Evolutionary conservation across 2,888 invertebrate genomes (phyloP), one percentile per base, ranked within the genome.

Genomic region (Lymantria monacha): DNA sequence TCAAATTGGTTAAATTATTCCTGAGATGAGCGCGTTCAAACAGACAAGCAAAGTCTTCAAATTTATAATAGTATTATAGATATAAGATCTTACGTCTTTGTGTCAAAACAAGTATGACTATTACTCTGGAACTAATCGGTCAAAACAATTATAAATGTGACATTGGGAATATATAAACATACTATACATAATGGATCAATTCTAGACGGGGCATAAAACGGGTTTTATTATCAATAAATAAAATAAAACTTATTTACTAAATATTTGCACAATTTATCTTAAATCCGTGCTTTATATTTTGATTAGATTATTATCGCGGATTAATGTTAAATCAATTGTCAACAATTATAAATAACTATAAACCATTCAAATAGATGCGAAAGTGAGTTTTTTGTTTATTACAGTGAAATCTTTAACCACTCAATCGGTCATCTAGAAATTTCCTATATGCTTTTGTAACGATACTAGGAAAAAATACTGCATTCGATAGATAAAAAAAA

Each of bases 121-220:
- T 55, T 59, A 40, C 37, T 48, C 59, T 53, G 37, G 49, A 42
- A 49, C 38, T 45, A 54, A 56, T 62, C 49, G 64, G 69, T 66
- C 69, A 72, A 72, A 72, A 72, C 66, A 76, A 57, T 66, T 60
- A 53, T 66, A 61, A 70, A 72, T 69, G 69, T 75, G 74, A 77
- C 75, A 73, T 79, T 79, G 75, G 49, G 51, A 55, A 65, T 55
- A 63, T 64, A 76, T 69, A 75, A 61, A 57, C 57, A 57, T 55
- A 58, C 55, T 59, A 64, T 56, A 60, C 46, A 50, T 53, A 51
- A 45, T 42, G 47, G 46, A 30, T 43, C 55, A 42, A 54, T 59
- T 55, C 64, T 70, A 72, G 67, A 76, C 10, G 72, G 78, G 7
- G 61, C 70, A 51, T 64, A 46, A 49, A 49, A 44, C 7, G 2